Evolutionary conservation across 2,888 invertebrate genomes (phyloP).

Genomic region (Chironomus tentans): DNA sequence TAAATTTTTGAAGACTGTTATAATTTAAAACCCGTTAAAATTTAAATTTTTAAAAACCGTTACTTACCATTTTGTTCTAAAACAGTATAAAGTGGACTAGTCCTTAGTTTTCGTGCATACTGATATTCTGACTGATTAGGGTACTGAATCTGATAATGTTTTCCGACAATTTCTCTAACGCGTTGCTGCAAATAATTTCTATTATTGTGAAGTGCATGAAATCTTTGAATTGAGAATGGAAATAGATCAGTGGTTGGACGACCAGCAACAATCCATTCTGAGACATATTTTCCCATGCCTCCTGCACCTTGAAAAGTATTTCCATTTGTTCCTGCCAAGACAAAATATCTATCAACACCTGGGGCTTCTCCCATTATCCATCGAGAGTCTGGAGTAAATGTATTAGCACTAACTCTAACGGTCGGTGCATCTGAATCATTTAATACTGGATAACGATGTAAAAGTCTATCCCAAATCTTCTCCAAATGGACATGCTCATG

Average conservation of each 20-base stretch:
- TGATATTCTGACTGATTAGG: conserved; percentile 53
- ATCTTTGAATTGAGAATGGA: conserved; percentile 55
- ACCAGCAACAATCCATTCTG: conserved; percentile 60
- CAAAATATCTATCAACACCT: conserved; percentile 60
- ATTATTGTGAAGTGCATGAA: conserved; percentile 58
- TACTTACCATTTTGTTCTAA: conserved; percentile 44
- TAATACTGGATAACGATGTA: conserved; percentile 49
- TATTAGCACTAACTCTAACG: conserved; percentile 56
- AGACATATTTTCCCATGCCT: conserved; percentile 57
- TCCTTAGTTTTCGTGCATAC: conserved; percentile 51
- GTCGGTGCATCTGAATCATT: conserved; percentile 43
- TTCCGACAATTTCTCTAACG: conserved; percentile 59
- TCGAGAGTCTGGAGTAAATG: conserved; percentile 61
- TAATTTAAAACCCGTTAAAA: no score
- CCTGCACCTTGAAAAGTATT: conserved; percentile 60
- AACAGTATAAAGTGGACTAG: conserved; percentile 59
- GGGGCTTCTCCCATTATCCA: conserved; percentile 60
- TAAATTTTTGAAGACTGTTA: no score
- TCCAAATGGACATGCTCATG: conserved; percentile 40
- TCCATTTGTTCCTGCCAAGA: conserved; percentile 65
- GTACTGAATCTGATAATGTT: no score
- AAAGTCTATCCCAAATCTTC: conserved; percentile 46
- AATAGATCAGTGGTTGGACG: conserved; percentile 52
- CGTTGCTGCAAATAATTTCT: conserved; percentile 48
- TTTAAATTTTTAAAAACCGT: no score